A percentile compares a stretch with the other conserved stretches of the same genome.
Conservation (phyloP, 1,140 invertebrate species). For the Lutraria rhynchaena region DNA sequence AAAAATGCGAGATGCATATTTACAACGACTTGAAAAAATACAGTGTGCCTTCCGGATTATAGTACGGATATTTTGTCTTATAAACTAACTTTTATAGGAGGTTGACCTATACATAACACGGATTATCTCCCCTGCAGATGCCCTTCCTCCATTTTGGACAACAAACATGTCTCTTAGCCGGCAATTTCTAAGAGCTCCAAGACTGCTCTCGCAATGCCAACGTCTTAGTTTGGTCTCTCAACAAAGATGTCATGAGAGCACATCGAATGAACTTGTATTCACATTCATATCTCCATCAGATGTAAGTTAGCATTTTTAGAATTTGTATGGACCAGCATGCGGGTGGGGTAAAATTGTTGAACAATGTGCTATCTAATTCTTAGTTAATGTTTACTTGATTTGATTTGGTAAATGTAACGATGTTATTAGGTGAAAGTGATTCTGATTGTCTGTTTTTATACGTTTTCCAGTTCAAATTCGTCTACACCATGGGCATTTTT, state of each 20-base stretch:
- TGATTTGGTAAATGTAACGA: neutral
- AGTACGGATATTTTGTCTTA: no score
- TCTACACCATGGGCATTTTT: neutral
- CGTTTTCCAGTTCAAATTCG: neutral
- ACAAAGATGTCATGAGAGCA: constrained; percentile 63
- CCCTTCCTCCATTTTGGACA: constrained; percentile 54
- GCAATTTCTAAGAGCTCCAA: constrained; percentile 60
- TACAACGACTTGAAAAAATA: no score
- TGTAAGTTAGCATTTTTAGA: constrained; percentile 60
- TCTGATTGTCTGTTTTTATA: neutral
- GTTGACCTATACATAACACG: neutral
- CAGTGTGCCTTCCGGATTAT: no score
- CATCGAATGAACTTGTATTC: constrained; percentile 61
- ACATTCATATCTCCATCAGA: constrained; percentile 74
- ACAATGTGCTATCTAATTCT: no score
- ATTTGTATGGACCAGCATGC: neutral
- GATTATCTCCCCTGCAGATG: constrained; percentile 55
- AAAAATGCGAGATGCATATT: no score
- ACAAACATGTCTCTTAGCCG: constrained; percentile 66
- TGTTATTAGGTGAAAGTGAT: neutral
- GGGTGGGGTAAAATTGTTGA: constrained; percentile 29
- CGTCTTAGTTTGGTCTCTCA: constrained; percentile 53
- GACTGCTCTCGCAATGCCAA: constrained; percentile 62
- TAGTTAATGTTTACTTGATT: neutral
- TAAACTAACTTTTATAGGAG: no score